Evolutionary conservation across 2,113 vertebrate species (phyloP).

Genomic region (Dermatemys mawii): DNA sequence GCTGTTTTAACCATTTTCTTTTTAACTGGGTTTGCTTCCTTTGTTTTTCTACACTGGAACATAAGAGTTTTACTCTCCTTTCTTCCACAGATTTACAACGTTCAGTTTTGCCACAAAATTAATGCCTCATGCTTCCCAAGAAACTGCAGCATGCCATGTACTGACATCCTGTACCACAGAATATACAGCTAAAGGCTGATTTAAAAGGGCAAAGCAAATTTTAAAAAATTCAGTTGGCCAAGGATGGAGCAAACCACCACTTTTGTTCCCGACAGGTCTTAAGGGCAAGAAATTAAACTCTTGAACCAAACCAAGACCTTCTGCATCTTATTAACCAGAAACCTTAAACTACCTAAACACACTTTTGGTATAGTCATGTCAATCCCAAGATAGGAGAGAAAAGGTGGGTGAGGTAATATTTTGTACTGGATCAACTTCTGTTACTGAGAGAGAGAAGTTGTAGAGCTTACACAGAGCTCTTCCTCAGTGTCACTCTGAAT

Average conservation of each 20-base stretch:
- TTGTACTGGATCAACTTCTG: no score
- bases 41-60: not conserved
- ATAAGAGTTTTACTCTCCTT: not conserved
- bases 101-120: not conserved
- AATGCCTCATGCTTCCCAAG: not conserved
- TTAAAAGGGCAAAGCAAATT: not conserved
- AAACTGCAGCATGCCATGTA: not conserved
- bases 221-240: not conserved
- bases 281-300: not conserved
- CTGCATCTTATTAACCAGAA: not conserved
- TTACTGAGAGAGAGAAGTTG: no score
- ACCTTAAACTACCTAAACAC: no score
- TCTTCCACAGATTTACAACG: not conserved
- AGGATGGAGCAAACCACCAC: not conserved
- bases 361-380: no score
- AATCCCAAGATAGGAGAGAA: no score
- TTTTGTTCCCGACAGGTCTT: not conserved
- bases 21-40: not conserved
- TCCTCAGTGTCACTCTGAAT: no score
- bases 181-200: not conserved
- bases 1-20: not conserved
- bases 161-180: not conserved
- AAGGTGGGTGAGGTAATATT: no score
- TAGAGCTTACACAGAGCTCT: no score
- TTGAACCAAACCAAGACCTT: not conserved